Conservation (phyloP, 1,140 invertebrate genomes). For the Nasonia giraulti region DNA sequence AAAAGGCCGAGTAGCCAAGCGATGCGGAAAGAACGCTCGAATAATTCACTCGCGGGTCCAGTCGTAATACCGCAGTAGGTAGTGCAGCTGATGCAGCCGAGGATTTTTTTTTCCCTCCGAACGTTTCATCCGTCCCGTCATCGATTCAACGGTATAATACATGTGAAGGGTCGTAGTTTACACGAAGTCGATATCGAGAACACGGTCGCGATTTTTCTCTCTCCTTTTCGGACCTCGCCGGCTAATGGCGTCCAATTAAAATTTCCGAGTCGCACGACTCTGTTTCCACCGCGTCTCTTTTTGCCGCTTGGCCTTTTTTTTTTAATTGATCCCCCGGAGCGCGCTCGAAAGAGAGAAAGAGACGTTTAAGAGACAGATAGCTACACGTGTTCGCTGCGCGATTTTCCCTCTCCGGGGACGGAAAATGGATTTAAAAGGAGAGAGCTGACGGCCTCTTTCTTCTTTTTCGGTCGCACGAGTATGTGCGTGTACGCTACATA, state of each 20-base stretch:
- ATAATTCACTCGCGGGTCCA: background rate
- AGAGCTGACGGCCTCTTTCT: no score
- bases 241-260: slow-evolving; percentile 4
- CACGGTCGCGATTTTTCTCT: background rate
- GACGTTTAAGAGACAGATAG: no score
- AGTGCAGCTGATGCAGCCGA: background rate
- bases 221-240: background rate
- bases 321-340: background rate
- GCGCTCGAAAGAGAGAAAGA: no score
- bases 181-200: background rate
- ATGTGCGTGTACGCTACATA: no score
- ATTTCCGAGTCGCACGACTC: background rate
- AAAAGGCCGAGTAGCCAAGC: background rate
- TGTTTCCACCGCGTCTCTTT: no score
- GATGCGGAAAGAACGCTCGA: background rate
- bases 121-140: background rate
- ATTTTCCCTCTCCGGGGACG: background rate
- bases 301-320: no score
- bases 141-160: background rate
- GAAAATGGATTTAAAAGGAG: no score
- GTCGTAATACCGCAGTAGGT: background rate
- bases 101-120: background rate
- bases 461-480: no score
- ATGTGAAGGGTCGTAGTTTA: background rate
- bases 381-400: no score